These are phyloP conservation scores for Sebastes oblongus DNA, from an alignment of 2,797 vertebrate genomes.

Conservation along the genomic window DNA sequence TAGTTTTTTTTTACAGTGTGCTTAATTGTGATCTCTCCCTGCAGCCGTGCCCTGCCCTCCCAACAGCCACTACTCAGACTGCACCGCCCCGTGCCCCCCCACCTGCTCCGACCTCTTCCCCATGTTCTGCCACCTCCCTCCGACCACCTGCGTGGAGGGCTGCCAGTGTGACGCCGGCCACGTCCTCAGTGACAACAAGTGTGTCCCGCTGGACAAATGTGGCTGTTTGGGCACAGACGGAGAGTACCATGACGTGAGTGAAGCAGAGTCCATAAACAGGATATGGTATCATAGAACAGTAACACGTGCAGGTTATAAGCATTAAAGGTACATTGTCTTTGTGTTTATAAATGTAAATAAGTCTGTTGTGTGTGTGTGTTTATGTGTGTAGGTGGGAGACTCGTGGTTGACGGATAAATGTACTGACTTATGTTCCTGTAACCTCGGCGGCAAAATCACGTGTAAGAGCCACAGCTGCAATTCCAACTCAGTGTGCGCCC, in stretches of 20 bases:
- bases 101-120: conserved; percentile 84
- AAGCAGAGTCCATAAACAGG: too few relatives aligned
- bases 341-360: not conserved
- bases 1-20: too few relatives aligned
- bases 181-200: conserved; percentile 81
- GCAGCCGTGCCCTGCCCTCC: conserved; percentile 82
- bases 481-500: conserved; percentile 70
- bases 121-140: conserved; percentile 75
- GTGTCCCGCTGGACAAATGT: conserved; percentile 79
- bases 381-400: conserved; percentile 79
- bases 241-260: conserved; percentile 82
- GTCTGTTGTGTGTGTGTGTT: not conserved
- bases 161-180: conserved; percentile 82
- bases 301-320: too few relatives aligned
- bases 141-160: conserved; percentile 82
- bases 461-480: conserved; percentile 75
- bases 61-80: conserved; percentile 84
- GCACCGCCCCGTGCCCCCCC: conserved; percentile 80
- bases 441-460: conserved; percentile 47
- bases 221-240: conserved; percentile 77
- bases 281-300: too few relatives aligned
- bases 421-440: conserved; percentile 75
- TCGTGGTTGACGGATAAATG: conserved; percentile 82
- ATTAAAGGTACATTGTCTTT: not conserved
- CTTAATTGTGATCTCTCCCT: not conserved